phyloP scores from a whole-genome alignment of 2,888 invertebrate genomes.

The Dastarcus helophoroides region DNA sequence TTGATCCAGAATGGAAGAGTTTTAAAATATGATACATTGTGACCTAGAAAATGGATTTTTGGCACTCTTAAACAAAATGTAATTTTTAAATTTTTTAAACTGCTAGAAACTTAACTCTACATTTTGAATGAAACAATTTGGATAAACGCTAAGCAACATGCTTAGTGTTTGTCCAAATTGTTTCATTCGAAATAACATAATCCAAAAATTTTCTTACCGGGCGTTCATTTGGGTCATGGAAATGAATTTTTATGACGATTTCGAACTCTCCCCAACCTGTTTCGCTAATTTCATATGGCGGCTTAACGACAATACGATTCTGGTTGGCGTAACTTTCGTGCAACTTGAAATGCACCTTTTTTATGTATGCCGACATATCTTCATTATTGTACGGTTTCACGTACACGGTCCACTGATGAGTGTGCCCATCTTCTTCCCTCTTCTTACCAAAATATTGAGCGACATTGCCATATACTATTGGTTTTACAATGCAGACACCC shows the following conservation, averaged over 20 bases:
- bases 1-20: conserved; percentile 72
- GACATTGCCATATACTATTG: conserved; percentile 92
- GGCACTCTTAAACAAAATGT: conserved; percentile 3
- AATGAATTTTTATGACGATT: conserved; percentile 94
- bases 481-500: conserved; percentile 83
- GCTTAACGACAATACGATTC: conserved; percentile 84
- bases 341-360: conserved; percentile 93
- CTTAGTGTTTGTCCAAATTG: too few species aligned
- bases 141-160: too few species aligned
- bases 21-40: conserved; percentile 92
- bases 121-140: conserved; percentile 5
- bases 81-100: conserved; percentile 7
- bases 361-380: conserved; percentile 89
- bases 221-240: conserved; percentile 90
- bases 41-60: conserved; percentile 50
- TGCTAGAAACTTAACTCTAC: too few species aligned
- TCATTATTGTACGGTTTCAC: conserved; percentile 87
- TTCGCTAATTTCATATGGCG: conserved; percentile 94
- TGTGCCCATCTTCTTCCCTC: conserved; percentile 94
- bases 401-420: conserved; percentile 98
- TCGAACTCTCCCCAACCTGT: conserved; percentile 99
- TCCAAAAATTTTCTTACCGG: too few species aligned
- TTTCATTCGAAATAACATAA: too few species aligned
- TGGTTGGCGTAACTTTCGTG: conserved; percentile 96
- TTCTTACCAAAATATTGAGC: conserved; percentile 94